Evolutionary conservation across 2,797 vertebrate genomes (phyloP).

Genomic region (Sparidentex hasta): DNA sequence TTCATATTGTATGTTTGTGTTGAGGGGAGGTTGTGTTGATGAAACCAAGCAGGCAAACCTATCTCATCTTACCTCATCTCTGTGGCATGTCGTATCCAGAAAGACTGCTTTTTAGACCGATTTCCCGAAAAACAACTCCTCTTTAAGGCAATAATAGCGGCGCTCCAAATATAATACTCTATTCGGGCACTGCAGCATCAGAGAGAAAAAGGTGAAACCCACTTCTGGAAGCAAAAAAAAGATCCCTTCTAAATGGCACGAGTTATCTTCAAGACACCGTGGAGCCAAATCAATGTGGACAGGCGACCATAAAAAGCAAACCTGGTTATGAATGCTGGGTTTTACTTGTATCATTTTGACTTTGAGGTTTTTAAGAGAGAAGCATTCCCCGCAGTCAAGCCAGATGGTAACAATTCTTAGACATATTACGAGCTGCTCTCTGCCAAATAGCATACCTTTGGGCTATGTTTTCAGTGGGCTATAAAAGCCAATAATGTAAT

Average conservation of each 20-base stretch:
- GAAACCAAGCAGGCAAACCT: slow-evolving; percentile 25
- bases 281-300: slow-evolving; percentile 82
- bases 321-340: slow-evolving; percentile 85
- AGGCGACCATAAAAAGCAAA: slow-evolving; percentile 82
- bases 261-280: slow-evolving; percentile 72
- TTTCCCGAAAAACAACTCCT: slow-evolving; percentile 14
- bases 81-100: not conserved
- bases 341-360: slow-evolving; percentile 88
- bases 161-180: slow-evolving; percentile 17
- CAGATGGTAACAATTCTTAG: slow-evolving; percentile 90
- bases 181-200: slow-evolving; percentile 19
- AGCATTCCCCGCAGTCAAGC: slow-evolving; percentile 86
- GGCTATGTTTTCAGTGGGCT: slow-evolving; percentile 89
- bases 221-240: slow-evolving; percentile 49
- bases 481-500: slow-evolving; percentile 90
- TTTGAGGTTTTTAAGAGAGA: slow-evolving; percentile 90
- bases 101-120: slow-evolving; percentile 11
- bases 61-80: slow-evolving; percentile 17
- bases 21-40: slow-evolving; percentile 18
- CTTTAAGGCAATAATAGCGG: not conserved
- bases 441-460: slow-evolving; percentile 89
- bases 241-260: slow-evolving; percentile 61
- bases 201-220: slow-evolving; percentile 27
- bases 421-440: slow-evolving; percentile 87
- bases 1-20: slow-evolving; percentile 35